Conservation (phyloP, 2,797 vertebrate species). For the Telmatherina bonti region DNA sequence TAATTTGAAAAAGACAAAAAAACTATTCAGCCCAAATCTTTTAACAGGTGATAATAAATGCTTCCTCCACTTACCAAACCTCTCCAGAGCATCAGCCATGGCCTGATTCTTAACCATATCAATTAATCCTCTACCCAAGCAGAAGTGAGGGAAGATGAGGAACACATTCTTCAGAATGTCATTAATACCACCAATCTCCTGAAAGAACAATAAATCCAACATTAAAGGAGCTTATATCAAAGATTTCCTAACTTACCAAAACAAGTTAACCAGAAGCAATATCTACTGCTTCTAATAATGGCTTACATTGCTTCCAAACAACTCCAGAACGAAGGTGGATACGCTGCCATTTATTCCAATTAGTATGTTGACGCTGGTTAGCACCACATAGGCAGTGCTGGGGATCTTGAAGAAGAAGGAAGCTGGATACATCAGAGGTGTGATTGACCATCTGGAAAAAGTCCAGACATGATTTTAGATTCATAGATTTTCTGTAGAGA, state of each 20-base stretch:
- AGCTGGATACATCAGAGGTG: conserved; percentile 98
- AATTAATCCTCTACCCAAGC: conserved; percentile 94
- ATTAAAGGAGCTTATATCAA: not conserved
- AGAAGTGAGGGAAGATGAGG: conserved; percentile 98
- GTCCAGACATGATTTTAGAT: conserved; percentile 1
- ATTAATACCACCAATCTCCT: conserved; percentile 96
- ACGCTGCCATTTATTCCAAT: conserved; percentile 98
- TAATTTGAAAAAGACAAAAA: no score
- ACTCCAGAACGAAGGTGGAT: conserved; percentile 96
- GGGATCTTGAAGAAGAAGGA: conserved; percentile 99
- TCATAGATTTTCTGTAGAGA: not conserved
- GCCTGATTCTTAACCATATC: conserved; percentile 99
- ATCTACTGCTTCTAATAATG: not conserved
- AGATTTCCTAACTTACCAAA: not conserved
- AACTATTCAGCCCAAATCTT: not conserved
- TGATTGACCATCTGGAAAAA: conserved; percentile 93
- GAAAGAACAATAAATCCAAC: conserved; percentile 9
- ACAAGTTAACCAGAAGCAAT: not conserved
- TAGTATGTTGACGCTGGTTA: conserved; percentile 97
- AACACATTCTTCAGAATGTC: conserved; percentile 97
- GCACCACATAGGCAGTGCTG: conserved; percentile 96
- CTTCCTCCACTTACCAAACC: conserved; percentile 88
- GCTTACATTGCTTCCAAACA: conserved; percentile 93
- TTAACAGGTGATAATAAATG: not conserved
- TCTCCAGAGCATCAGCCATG: conserved; percentile 96